Conservation (phyloP, 2,888 invertebrate species). For the Protonemura montana region DNA sequence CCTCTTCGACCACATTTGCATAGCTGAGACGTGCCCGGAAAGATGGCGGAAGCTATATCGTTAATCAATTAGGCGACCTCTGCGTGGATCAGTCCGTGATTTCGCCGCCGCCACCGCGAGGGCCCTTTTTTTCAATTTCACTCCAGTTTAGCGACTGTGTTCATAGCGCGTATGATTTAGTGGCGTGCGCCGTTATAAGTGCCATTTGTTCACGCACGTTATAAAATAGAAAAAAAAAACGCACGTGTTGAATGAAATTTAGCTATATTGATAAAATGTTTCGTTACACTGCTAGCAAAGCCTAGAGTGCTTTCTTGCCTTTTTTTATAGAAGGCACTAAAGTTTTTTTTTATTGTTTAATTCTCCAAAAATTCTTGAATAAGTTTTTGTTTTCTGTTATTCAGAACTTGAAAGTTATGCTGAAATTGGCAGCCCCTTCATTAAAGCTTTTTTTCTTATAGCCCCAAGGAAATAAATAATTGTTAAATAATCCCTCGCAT, state of each 20-base stretch:
- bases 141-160: not conserved
- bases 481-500: conserved; percentile 7
- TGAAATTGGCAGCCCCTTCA: not conserved
- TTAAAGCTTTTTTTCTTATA: not conserved
- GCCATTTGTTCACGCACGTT: not conserved
- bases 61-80: conserved; percentile 17
- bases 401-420: not conserved
- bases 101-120: not conserved
- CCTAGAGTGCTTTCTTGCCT: not conserved
- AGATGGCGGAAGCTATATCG: conserved; percentile 31
- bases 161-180: not conserved
- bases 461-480: conserved; percentile 7
- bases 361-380: not conserved
- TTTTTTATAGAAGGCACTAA: not conserved
- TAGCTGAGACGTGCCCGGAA: conserved; percentile 28
- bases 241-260: not conserved
- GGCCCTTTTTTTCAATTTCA: not conserved
- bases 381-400: conserved; percentile 12
- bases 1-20: not conserved
- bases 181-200: not conserved
- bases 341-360: not conserved
- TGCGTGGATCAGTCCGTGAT: not conserved
- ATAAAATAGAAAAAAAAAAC: too few species aligned
- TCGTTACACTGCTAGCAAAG: too few species aligned
- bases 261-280: not conserved